Evolutionary conservation across 2,797 vertebrate species (phyloP).

Genomic region (Sylvilagus floridanus): DNA sequence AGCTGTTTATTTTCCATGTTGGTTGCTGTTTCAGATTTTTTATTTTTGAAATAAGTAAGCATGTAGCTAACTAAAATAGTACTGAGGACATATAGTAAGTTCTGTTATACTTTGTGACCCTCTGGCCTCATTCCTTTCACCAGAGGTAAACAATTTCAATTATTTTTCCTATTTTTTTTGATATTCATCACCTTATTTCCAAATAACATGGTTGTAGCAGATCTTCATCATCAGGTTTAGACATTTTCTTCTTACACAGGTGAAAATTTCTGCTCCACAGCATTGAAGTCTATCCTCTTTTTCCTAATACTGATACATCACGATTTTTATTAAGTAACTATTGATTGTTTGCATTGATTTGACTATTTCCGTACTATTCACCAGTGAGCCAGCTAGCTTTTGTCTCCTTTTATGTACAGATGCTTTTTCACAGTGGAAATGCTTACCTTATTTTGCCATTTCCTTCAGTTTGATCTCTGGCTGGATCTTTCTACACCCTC

Average conservation of each 20-base stretch:
- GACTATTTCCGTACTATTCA: not conserved
- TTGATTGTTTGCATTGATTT: constrained; percentile 46
- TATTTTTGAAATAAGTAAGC: constrained; percentile 21
- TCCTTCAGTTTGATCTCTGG: constrained; percentile 1
- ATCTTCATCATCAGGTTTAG: not conserved
- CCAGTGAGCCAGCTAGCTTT: not conserved
- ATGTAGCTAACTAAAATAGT: constrained; percentile 8
- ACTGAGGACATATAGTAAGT: not conserved
- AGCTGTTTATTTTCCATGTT: constrained; percentile 12
- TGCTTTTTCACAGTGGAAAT: constrained; percentile 1
- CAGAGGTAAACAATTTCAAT: not conserved
- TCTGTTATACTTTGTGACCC: not conserved
- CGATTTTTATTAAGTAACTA: not conserved
- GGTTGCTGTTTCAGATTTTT: not conserved
- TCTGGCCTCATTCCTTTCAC: constrained; percentile 12
- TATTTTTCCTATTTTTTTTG: constrained; percentile 36
- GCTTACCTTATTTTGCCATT: constrained; percentile 46
- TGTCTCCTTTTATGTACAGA: not conserved
- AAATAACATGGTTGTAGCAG: not conserved
- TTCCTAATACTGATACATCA: not conserved
- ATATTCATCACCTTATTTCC: constrained; percentile 16
- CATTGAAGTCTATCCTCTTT: not conserved
- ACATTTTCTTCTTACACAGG: not conserved
- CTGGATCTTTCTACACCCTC: not conserved
- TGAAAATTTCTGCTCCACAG: not conserved